phyloP scores from a whole-genome alignment of 2,797 vertebrate species.

The Hephaestus fuliginosus region DNA sequence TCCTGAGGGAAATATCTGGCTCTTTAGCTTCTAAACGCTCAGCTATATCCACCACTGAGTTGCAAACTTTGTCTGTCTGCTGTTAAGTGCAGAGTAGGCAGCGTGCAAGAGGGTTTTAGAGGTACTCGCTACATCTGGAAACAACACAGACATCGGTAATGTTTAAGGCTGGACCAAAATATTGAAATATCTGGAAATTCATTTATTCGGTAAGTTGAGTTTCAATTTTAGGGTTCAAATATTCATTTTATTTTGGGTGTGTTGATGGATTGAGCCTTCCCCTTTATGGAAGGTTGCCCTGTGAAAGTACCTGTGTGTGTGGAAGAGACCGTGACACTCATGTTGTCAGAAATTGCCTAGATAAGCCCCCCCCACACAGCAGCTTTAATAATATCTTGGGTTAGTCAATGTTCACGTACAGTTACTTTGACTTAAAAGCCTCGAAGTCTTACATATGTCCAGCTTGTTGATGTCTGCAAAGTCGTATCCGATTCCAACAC shows the following conservation, averaged over 20 bases:
- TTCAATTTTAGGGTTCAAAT: too few species aligned
- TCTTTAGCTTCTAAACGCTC: background rate
- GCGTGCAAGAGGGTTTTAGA: background rate
- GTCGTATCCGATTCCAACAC: background rate
- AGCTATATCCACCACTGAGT: background rate
- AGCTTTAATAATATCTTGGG: background rate
- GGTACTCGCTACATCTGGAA: background rate
- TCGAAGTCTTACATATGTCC: background rate
- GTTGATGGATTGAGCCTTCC: too few species aligned
- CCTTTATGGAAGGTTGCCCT: too few species aligned
- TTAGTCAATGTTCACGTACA: background rate
- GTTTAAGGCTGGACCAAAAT: too few species aligned
- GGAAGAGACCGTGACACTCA: too few species aligned
- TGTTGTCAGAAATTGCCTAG: too few species aligned
- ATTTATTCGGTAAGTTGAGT: too few species aligned
- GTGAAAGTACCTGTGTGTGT: too few species aligned
- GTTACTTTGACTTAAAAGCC: background rate
- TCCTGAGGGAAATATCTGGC: background rate
- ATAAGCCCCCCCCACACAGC: background rate
- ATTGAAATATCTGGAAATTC: too few species aligned
- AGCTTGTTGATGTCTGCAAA: slow-evolving; percentile 4
- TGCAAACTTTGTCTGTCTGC: background rate
- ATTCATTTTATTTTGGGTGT: too few species aligned
- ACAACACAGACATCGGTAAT: background rate
- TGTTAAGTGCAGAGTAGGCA: background rate